These are phyloP conservation scores for Pegea sp. DNA, from an alignment of 23 tunicate species.

Conservation along the genomic window DNA sequence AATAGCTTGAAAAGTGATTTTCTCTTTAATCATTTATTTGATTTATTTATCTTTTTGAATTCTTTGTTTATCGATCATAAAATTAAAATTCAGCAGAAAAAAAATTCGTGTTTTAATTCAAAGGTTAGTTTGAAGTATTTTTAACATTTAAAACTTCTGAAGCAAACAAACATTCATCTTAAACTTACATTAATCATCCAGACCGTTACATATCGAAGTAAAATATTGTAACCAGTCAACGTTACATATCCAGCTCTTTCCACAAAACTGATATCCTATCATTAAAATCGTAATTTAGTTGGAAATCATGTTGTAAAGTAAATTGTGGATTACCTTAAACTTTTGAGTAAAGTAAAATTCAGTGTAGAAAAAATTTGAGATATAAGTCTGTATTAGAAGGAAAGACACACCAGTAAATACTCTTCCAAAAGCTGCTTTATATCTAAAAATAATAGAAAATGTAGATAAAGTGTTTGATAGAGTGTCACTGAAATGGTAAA, in stretches of 20 bases:
- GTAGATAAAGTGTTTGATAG: too few relatives aligned
- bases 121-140: background rate
- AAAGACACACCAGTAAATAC: conserved; percentile 22
- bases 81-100: background rate
- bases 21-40: too few relatives aligned
- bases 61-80: too few relatives aligned
- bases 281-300: background rate
- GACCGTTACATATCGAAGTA: conserved; percentile 24
- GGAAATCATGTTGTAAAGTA: background rate
- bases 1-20: background rate
- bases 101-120: background rate
- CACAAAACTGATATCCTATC: conserved; percentile 1
- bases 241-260: conserved; percentile 13
- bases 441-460: too few relatives aligned
- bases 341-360: conserved; percentile 5
- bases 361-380: conserved; percentile 5
- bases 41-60: too few relatives aligned
- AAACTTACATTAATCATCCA: conserved; percentile 72
- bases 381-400: conserved; percentile 20
- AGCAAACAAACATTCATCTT: too few relatives aligned
- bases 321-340: conserved; percentile 8
- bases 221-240: conserved; percentile 9
- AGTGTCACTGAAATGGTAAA: too few relatives aligned
- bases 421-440: conserved; percentile 51
- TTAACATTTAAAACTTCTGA: too few relatives aligned